A percentile compares a stretch with the other conserved stretches of the same genome.
phyloP scores from a whole-genome alignment of 2,888 invertebrate genomes.

The Melanostoma mellinum region DNA sequence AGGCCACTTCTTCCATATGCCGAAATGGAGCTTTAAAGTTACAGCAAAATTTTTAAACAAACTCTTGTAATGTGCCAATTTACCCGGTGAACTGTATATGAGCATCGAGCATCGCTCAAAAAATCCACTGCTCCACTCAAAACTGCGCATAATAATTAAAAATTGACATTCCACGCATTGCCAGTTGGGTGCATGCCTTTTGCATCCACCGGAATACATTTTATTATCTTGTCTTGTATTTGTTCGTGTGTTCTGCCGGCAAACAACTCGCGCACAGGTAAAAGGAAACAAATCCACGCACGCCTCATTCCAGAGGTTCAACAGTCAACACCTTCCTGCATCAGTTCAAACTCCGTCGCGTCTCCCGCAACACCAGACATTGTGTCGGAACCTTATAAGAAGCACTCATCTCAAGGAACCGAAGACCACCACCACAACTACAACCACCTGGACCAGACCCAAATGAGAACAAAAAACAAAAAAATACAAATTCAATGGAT shows the following conservation, averaged over 20 bases:
- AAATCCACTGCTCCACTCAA: background rate
- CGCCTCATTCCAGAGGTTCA: background rate
- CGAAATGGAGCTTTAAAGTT: too few relatives aligned
- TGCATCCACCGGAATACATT: slow-evolving; percentile 48
- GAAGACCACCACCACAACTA: slow-evolving; percentile 35
- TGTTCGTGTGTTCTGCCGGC: slow-evolving; percentile 60
- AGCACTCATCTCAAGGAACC: slow-evolving; percentile 17
- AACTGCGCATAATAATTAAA: slow-evolving; percentile 34
- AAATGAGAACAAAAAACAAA: slow-evolving; percentile 25
- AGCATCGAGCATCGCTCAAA: too few relatives aligned
- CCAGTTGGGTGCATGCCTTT: background rate
- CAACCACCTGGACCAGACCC: slow-evolving; percentile 58
- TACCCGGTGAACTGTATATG: too few relatives aligned
- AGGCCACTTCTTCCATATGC: too few relatives aligned
- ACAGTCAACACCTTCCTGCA: slow-evolving; percentile 24
- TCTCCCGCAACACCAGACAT: slow-evolving; percentile 61
- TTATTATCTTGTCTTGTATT: slow-evolving; percentile 70
- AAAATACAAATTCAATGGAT: slow-evolving; percentile 20
- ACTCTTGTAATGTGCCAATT: too few relatives aligned
- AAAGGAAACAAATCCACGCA: slow-evolving; percentile 54
- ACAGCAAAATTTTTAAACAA: too few relatives aligned
- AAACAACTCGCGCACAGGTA: slow-evolving; percentile 24
- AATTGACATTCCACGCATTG: slow-evolving; percentile 35
- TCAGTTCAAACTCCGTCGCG: slow-evolving; percentile 11
- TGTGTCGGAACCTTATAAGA: slow-evolving; percentile 55